Conservation (phyloP, 2,113 vertebrate genomes). For the Nothocercus julius region DNA sequence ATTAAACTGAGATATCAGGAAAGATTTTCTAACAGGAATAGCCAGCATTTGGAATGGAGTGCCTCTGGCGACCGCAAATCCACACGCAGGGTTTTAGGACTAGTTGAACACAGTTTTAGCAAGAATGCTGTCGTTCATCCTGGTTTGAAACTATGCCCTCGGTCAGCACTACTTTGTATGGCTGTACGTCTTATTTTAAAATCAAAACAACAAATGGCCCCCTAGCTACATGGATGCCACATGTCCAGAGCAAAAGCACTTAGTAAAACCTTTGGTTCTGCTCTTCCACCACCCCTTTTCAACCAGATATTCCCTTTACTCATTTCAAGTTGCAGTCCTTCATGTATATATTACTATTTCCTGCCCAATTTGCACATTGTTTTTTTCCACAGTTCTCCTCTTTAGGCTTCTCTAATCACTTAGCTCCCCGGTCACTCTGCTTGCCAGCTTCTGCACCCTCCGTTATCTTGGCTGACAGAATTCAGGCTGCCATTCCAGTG, state of each 20-base stretch:
- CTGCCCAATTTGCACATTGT: background rate
- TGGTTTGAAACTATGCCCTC: background rate
- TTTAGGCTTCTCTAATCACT: slow-evolving; percentile 43
- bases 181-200: background rate
- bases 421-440: slow-evolving; percentile 33
- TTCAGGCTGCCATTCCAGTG: slow-evolving; percentile 41
- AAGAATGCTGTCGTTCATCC: background rate
- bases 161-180: background rate
- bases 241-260: background rate
- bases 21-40: background rate
- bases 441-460: slow-evolving; percentile 20
- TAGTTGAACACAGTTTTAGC: background rate
- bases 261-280: background rate
- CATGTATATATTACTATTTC: background rate
- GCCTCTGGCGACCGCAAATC: background rate
- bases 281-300: background rate
- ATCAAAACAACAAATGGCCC: background rate
- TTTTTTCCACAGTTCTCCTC: slow-evolving; percentile 14
- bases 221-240: background rate
- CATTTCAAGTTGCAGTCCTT: background rate
- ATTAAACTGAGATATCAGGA: background rate
- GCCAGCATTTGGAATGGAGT: background rate
- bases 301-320: background rate
- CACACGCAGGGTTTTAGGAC: background rate
- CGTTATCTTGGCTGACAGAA: slow-evolving; percentile 46